These are phyloP conservation scores for Torymus auratus DNA, from an alignment of 2,888 invertebrate species.

Conservation along the genomic window DNA sequence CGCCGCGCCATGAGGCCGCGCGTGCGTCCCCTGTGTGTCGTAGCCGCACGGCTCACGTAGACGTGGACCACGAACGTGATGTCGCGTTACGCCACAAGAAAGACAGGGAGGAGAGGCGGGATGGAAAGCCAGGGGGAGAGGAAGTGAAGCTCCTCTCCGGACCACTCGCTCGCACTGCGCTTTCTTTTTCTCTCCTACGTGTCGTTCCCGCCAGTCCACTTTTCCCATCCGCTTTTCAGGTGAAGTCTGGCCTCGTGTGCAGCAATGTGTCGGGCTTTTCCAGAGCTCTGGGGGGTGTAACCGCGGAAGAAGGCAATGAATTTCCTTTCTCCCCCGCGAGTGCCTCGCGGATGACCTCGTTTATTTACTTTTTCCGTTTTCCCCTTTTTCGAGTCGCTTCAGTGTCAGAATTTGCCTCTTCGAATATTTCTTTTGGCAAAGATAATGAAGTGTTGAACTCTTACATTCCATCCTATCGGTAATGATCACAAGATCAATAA, in stretches of 20 bases:
- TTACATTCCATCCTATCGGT: no score
- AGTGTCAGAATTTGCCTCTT: no score
- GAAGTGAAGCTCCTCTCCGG: no score
- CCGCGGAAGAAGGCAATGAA: conserved; percentile 30
- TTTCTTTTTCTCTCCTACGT: conserved; percentile 20
- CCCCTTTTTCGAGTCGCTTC: not conserved
- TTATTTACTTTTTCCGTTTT: conserved; percentile 9
- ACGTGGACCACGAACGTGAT: conserved; percentile 25
- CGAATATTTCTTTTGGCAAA: no score
- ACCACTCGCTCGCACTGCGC: no score
- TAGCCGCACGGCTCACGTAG: conserved; percentile 26
- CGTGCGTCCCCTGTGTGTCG: conserved; percentile 43
- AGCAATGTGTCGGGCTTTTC: conserved; percentile 16
- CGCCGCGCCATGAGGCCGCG: not conserved
- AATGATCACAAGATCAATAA: no score
- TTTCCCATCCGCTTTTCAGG: not conserved
- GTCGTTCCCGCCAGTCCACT: not conserved
- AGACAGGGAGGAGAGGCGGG: not conserved
- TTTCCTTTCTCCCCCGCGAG: conserved; percentile 8
- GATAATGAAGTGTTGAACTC: no score
- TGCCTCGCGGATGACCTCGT: conserved; percentile 26
- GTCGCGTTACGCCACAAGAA: conserved; percentile 28
- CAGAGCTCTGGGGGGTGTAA: conserved; percentile 4
- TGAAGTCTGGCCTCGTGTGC: not conserved
- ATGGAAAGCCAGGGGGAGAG: no score